A percentile compares a stretch with the other conserved stretches of the same genome.
Conservation (phyloP, 2,888 invertebrate species). For the Linhomoeus sp. region DNA sequence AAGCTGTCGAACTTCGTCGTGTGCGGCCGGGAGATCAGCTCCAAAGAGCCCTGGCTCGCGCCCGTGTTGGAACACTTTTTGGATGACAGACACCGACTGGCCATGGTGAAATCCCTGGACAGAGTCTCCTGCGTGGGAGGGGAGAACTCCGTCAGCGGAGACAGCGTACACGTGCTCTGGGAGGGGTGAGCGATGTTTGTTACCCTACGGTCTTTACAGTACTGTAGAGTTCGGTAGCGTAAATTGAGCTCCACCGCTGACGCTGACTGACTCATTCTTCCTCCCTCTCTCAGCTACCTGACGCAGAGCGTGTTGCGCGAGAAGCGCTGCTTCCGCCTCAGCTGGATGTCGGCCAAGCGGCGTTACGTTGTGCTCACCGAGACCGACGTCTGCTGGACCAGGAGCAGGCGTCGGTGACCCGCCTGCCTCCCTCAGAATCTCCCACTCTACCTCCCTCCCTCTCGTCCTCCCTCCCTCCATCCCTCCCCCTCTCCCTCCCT, state of each 20-base stretch:
- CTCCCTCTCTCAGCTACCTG: background rate
- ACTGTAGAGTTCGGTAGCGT: too few relatives aligned
- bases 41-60: constrained; percentile 19
- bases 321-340: constrained; percentile 11
- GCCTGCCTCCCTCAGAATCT: too few relatives aligned
- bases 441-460: too few relatives aligned
- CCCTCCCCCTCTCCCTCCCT: too few relatives aligned
- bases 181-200: constrained; percentile 9
- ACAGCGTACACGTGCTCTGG: constrained; percentile 9
- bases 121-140: constrained; percentile 9
- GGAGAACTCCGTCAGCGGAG: constrained; percentile 3
- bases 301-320: background rate
- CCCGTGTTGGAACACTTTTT: constrained; percentile 15
- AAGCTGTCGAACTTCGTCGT: constrained; percentile 21
- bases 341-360: constrained; percentile 8
- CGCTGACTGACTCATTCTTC: background rate
- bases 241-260: too few relatives aligned
- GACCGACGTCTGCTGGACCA: constrained; percentile 18
- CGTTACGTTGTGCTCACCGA: constrained; percentile 15
- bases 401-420: constrained; percentile 8
- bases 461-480: too few relatives aligned
- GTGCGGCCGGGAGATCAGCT: constrained; percentile 13
- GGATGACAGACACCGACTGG: constrained; percentile 13
- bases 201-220: background rate
- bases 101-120: constrained; percentile 21